A percentile compares a stretch with the other conserved stretches of the same genome.
Evolutionary conservation across 2,797 vertebrate species (phyloP).

Genomic region (Onychomys arenicola): DNA sequence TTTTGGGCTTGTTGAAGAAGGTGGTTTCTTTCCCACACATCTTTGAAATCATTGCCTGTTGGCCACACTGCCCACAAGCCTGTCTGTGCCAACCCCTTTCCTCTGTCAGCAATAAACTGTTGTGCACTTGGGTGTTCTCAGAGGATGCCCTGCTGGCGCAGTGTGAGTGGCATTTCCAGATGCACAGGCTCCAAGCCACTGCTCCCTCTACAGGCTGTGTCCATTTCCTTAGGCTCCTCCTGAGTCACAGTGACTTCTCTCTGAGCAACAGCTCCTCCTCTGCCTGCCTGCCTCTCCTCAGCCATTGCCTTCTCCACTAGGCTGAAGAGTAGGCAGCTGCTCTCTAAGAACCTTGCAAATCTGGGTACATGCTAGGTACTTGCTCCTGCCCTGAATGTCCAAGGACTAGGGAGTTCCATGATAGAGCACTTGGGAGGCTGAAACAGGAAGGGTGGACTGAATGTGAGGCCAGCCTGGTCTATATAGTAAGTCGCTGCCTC

Average conservation of each 20-base stretch:
- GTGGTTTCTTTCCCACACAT: background rate
- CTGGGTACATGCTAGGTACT: background rate
- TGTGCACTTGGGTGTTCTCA: background rate
- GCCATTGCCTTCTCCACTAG: background rate
- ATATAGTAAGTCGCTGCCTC: background rate
- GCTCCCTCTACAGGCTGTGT: too few relatives aligned
- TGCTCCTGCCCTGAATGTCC: background rate
- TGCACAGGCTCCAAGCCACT: accelerated
- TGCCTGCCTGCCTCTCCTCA: background rate
- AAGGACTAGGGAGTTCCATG: background rate
- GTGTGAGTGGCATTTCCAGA: background rate
- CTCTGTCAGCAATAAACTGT: background rate
- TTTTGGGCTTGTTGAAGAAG: background rate
- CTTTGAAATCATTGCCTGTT: background rate
- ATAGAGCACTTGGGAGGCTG: background rate
- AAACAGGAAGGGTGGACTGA: background rate
- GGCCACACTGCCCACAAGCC: background rate
- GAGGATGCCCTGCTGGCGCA: background rate
- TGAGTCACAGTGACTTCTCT: background rate
- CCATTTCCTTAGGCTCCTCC: background rate
- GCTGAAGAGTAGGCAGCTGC: background rate
- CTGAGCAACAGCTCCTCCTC: background rate
- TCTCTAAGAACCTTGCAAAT: background rate
- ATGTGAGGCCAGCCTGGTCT: background rate
- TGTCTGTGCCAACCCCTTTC: background rate